Conservation (phyloP, 2,113 vertebrate genomes). For the Lathamus discolor region DNA sequence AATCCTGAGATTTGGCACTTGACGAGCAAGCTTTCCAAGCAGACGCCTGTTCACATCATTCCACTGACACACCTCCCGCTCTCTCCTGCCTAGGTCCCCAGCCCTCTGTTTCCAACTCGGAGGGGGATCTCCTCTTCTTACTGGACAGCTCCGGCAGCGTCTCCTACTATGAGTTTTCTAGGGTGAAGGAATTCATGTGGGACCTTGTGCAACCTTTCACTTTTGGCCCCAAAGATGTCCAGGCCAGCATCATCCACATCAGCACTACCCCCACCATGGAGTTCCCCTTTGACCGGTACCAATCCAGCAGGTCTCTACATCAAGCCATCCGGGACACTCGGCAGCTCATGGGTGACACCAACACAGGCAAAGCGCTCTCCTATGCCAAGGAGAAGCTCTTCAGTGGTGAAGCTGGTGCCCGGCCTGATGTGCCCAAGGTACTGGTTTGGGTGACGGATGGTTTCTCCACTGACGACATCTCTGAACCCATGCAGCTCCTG, state of each 20-base stretch:
- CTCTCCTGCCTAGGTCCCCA: conserved; percentile 28
- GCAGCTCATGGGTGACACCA: conserved; percentile 91
- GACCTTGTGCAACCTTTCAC: conserved; percentile 85
- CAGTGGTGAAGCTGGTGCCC: conserved; percentile 66
- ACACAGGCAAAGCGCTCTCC: conserved; percentile 84
- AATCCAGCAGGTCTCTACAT: conserved; percentile 60
- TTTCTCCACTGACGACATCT: conserved; percentile 86
- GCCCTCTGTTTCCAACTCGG: conserved; percentile 7
- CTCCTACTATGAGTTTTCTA: conserved; percentile 89
- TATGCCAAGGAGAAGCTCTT: conserved; percentile 78
- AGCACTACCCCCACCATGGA: conserved; percentile 85
- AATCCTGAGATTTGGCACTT: not conserved
- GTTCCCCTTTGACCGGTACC: conserved; percentile 81
- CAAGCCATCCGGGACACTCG: conserved; percentile 71
- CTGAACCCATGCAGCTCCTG: conserved; percentile 81
- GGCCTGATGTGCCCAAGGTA: conserved; percentile 84
- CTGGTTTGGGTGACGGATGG: conserved; percentile 96
- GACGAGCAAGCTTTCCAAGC: not conserved
- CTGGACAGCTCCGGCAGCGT: conserved; percentile 94
- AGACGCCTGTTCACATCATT: not conserved
- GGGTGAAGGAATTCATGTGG: conserved; percentile 86
- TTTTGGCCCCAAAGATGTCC: conserved; percentile 82
- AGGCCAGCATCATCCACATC: conserved; percentile 88
- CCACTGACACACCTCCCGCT: not conserved
- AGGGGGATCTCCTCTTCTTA: conserved; percentile 90